These are phyloP conservation scores for Trachelus troglodyta DNA, from an alignment of 2,888 invertebrate genomes.

Conservation along the genomic window DNA sequence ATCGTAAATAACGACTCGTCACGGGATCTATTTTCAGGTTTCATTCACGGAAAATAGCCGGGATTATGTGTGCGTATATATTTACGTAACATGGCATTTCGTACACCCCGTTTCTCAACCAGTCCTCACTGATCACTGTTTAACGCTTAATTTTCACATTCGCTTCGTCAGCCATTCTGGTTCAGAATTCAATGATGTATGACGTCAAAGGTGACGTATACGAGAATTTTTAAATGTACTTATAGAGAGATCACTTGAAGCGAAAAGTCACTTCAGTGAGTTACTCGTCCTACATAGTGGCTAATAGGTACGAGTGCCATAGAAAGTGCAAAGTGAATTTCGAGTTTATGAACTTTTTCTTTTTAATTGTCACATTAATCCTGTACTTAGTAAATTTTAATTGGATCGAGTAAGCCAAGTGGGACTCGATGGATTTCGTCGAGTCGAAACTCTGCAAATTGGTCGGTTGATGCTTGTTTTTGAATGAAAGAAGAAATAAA, in stretches of 20 bases:
- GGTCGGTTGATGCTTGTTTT: neutral
- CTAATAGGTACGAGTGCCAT: neutral
- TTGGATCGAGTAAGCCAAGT: neutral
- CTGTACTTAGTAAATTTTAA: neutral
- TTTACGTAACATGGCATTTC: neutral
- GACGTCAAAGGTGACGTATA: neutral
- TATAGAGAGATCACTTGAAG: neutral
- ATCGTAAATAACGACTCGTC: neutral
- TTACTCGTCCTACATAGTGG: neutral
- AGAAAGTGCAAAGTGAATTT: neutral
- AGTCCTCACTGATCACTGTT: neutral
- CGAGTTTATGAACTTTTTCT: neutral
- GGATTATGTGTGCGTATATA: neutral
- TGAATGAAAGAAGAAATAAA: no score
- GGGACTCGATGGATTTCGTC: neutral
- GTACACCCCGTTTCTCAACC: neutral
- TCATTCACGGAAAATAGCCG: neutral
- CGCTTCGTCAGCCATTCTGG: neutral
- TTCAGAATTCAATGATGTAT: neutral
- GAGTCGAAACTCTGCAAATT: neutral
- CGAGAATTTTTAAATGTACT: neutral
- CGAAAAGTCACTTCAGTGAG: neutral
- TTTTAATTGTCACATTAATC: neutral
- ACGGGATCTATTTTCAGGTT: neutral
- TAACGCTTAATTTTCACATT: neutral